phyloP scores from a whole-genome alignment of 2,113 vertebrate species.

The Erythrocercus mccallii region DNA sequence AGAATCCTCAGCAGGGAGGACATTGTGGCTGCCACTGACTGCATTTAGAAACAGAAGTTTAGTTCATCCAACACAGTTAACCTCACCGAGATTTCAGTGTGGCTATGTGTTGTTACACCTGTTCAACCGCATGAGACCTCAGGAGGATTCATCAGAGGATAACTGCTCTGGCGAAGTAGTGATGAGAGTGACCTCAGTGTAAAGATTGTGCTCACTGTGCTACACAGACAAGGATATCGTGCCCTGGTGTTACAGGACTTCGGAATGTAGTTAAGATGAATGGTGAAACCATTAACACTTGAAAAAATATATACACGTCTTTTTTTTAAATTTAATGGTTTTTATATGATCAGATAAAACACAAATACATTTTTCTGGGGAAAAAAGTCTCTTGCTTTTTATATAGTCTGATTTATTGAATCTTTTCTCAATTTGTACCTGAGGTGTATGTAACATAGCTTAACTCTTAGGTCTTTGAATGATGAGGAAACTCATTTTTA shows the following conservation, averaged over 20 bases:
- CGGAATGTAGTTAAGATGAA: slow-evolving; percentile 69
- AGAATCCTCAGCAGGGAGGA: slow-evolving; percentile 79
- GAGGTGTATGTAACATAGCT: slow-evolving; percentile 56
- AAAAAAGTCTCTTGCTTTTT: slow-evolving; percentile 64
- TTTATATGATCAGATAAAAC: slow-evolving; percentile 80
- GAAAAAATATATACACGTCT: slow-evolving; percentile 67
- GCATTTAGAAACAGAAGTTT: slow-evolving; percentile 80
- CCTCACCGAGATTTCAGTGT: slow-evolving; percentile 81
- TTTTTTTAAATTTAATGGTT: slow-evolving; percentile 67
- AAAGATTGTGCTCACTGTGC: slow-evolving; percentile 36
- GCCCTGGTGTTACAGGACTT: slow-evolving; percentile 24
- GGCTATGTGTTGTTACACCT: slow-evolving; percentile 80
- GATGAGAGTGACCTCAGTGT: slow-evolving; percentile 93
- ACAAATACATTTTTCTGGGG: slow-evolving; percentile 77
- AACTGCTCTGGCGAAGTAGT: slow-evolving; percentile 86
- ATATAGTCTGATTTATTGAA: slow-evolving; percentile 66
- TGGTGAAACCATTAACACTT: slow-evolving; percentile 73
- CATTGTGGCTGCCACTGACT: slow-evolving; percentile 86
- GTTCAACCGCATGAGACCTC: slow-evolving; percentile 77
- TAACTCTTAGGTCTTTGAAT: slow-evolving; percentile 55
- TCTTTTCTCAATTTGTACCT: slow-evolving; percentile 71
- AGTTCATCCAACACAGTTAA: slow-evolving; percentile 81
- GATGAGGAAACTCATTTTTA: slow-evolving; percentile 58
- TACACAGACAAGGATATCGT: not conserved
- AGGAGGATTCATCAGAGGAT: slow-evolving; percentile 76